phyloP scores from a whole-genome alignment of 2,888 invertebrate genomes.

The Invenusta paracnida region DNA sequence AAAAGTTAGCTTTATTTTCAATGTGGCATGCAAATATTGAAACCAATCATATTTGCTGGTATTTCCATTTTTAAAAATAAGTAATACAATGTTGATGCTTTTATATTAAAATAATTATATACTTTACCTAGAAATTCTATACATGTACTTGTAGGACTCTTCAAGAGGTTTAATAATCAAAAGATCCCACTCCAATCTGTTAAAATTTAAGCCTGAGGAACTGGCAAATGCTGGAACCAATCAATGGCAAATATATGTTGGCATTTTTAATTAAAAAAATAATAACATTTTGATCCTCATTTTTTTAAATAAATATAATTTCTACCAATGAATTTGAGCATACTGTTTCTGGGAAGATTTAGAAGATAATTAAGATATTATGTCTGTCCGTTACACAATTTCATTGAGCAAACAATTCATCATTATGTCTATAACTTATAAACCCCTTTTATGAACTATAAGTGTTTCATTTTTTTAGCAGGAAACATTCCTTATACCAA shows the following conservation, averaged over 20 bases:
- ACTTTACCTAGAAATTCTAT: neutral
- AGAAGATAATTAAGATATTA: neutral
- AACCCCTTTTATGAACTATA: too few relatives aligned
- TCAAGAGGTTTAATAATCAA: neutral
- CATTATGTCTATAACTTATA: neutral
- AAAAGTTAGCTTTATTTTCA: neutral
- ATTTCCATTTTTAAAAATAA: neutral
- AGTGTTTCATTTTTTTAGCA: too few relatives aligned
- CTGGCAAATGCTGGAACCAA: neutral
- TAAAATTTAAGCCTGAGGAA: neutral
- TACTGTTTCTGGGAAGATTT: neutral
- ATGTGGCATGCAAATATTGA: neutral
- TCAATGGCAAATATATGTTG: neutral
- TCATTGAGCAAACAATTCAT: neutral
- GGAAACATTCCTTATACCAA: too few relatives aligned
- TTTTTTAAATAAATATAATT: neutral
- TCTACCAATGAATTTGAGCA: neutral
- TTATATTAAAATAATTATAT: neutral
- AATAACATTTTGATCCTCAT: neutral
- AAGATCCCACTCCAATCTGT: neutral
- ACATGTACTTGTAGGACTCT: neutral
- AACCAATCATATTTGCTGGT: neutral
- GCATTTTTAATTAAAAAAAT: neutral
- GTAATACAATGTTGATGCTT: too few relatives aligned
- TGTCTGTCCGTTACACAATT: neutral